Evolutionary conservation across 2,888 invertebrate species (phyloP), one percentile per base, ranked within the genome.

Genomic region (Portevinia maculata): DNA sequence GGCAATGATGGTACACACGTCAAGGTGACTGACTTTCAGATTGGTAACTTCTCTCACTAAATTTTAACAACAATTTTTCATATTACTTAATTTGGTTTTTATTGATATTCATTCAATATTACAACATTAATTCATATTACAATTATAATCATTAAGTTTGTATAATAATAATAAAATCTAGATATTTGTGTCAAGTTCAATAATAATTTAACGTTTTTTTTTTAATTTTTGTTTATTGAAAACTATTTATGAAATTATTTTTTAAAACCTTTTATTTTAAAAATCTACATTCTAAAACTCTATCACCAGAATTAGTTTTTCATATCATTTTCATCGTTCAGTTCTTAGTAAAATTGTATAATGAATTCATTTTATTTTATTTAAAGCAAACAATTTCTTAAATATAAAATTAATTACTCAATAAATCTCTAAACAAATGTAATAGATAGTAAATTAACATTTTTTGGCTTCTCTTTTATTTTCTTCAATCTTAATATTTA

Each of bases 71-170:
- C 0, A 19, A 21, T 1, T 24, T 5, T 2, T 24, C 24, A 17
- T 4, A 19, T 17, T 17, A 17, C 5, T 74, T 41, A 8, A 44
- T 37, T 60, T 55, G 37, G 59, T 50, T 79, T 81, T 70, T 75
- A 65, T 74, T 81, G 44, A 75, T 79, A 74, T 73, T 65, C 44
- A 65, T 73, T 70, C 32, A 75, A 75, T 81, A 75, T 81, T 81
- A 81, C 81, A 81, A 81, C 81, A 81, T 81, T 81, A 70, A 79
- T 69, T 62, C 74, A 69, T 79, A 79, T 75, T 75, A 75, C 65
- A 81, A 53, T 75, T 62, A 70, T 75, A 37, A n/a, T n/a, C n/a
- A 48, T 69, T 55, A 53, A 64, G 41, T 48, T 30, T 46, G 28
- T 70, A 41, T 21, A 9, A 21, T 37, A 28, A 52, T 69, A 76